A percentile compares a stretch with the other conserved stretches of the same genome.
Evolutionary conservation across 2,113 vertebrate species (phyloP).

Genomic region (Chascanopsetta lugubris): DNA sequence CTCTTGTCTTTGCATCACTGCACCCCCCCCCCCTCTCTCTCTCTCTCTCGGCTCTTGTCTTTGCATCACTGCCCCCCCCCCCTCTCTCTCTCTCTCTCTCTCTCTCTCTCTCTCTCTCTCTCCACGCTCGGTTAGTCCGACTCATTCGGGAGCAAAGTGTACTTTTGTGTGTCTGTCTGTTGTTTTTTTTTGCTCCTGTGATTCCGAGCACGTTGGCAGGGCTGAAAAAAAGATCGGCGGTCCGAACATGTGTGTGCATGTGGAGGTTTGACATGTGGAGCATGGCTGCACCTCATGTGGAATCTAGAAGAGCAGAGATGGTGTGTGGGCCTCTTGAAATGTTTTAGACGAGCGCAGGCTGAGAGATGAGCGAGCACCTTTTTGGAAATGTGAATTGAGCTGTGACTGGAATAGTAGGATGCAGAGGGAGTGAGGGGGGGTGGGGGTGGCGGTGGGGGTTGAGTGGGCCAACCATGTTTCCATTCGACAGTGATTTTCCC

Average conservation of each 20-base stretch:
- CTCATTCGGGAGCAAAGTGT: conserved; percentile 28
- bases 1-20: conserved; percentile 58
- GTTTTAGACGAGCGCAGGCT: conserved; percentile 22
- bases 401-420: conserved; percentile 23
- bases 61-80: too few relatives aligned
- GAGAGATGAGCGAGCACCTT: conserved; percentile 21
- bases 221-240: conserved; percentile 37
- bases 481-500: conserved; percentile 42
- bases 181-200: conserved; percentile 25
- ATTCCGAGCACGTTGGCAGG: conserved; percentile 35
- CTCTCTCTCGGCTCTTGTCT: too few relatives aligned
- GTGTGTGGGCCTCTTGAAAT: conserved; percentile 23
- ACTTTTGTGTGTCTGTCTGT: conserved; percentile 24
- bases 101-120: too few relatives aligned
- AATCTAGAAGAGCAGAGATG: conserved; percentile 7
- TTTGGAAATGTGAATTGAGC: conserved; percentile 39
- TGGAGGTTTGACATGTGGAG: neutral
- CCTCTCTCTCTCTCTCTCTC: too few relatives aligned
- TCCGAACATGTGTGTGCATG: neutral
- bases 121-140: conserved; percentile 32
- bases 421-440: too few relatives aligned
- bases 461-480: conserved; percentile 26
- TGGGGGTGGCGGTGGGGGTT: too few relatives aligned
- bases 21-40: too few relatives aligned
- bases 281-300: conserved; percentile 2